Conservation (phyloP, 2,888 invertebrate genomes). For the Acronicta leporina region DNA sequence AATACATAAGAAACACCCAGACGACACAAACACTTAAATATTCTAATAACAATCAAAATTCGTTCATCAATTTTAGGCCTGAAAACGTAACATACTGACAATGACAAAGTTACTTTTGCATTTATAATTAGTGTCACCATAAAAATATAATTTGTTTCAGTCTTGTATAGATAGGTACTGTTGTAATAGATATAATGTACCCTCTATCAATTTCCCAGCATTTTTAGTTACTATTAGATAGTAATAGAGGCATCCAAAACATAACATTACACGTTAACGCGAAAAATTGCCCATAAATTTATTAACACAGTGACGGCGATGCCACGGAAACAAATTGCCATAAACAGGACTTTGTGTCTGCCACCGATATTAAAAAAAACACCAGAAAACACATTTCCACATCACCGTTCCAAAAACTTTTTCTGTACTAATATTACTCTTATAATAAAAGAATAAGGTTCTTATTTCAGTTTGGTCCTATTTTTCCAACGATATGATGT, state of each 20-base stretch:
- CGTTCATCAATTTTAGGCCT: no score
- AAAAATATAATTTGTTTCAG: no score
- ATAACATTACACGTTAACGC: constrained; percentile 60
- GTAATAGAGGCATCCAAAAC: constrained; percentile 27
- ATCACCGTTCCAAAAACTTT: constrained; percentile 9
- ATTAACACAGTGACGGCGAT: constrained; percentile 73
- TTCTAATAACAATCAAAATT: no score
- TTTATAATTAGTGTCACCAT: no score
- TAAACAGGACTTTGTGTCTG: constrained; percentile 75
- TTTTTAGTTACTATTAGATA: no score
- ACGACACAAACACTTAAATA: no score
- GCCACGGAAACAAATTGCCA: constrained; percentile 72
- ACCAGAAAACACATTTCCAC: constrained; percentile 63
- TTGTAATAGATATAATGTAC: no score
- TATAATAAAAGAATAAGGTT: constrained; percentile 42
- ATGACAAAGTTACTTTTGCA: no score
- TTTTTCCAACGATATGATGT: constrained; percentile 35
- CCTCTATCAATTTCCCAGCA: no score
- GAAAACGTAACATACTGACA: no score
- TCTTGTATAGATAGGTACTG: no score
- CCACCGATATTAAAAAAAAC: constrained; percentile 74
- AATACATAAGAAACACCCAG: no score
- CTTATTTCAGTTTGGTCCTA: constrained; percentile 22
- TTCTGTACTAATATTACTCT: neutral
- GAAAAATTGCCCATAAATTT: constrained; percentile 77